Evolutionary conservation across 1,140 invertebrate genomes (phyloP), one percentile per base, ranked within the genome.

Genomic region (Geopemphigus sp.): DNA sequence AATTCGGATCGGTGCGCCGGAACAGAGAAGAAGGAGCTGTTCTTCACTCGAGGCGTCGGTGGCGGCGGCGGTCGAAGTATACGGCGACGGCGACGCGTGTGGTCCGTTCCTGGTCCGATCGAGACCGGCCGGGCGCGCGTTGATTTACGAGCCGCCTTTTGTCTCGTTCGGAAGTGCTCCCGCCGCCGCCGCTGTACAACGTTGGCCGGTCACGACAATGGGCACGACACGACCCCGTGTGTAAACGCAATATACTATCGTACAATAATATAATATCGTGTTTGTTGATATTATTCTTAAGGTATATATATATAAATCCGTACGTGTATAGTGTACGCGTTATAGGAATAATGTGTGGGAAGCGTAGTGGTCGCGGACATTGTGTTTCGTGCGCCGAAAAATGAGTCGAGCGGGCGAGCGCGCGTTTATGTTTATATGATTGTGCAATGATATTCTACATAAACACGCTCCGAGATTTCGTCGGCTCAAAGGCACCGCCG

Each of bases 81-180:
- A 47, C 64, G 64, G 39, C 64, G 39, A 50, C 24, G 47, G 29
- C 68, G 50, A 54, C 68, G 68, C 68, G 68, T 72, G 56, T 74
- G 57, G 74, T 47, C 74, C 56, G 57, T 15, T 72, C 45, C 22
- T 15, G 54, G 56, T 22, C 19, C 50, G 72, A 74, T 74, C 72
- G 70, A 26, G 68, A 8, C 45, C 47, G 50, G 4, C 24, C 68
- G 68, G 22, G 47, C 22, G 72, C 32, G 32, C 57, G 74, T 78
- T 78, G 74, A 78, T 78, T 78, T 78, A 78, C 56, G 74, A 78
- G 54, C 39, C 22, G 74, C 39, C 57, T 78, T 61, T 78, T 78
- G 74, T 78, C 74, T 63, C 22, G 74, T 63, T 78, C 74, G 74
- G 74, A 78, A 78, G 74, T 78, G 57, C 57, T 47, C 57, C 57